These are phyloP conservation scores for Hoplostethus atlanticus DNA, from an alignment of 2,797 vertebrate genomes.

Conservation along the genomic window DNA sequence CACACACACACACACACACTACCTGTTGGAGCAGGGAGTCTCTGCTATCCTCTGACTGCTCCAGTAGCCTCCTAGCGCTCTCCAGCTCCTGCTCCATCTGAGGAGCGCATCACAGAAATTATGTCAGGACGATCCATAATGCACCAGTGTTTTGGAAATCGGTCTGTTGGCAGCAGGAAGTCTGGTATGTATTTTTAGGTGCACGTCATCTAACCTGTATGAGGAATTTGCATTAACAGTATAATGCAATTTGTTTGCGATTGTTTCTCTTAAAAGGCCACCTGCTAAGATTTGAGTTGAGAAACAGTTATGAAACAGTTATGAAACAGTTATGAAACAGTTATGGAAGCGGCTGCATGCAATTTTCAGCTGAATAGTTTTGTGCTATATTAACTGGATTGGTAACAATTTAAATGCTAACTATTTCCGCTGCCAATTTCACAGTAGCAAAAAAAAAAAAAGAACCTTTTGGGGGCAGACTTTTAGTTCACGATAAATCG, in stretches of 20 bases:
- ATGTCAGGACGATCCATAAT: conserved; percentile 6
- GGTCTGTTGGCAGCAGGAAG: not conserved
- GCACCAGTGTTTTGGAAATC: not conserved
- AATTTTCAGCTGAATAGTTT: conserved; percentile 12
- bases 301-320: not conserved
- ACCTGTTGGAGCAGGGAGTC: conserved; percentile 91
- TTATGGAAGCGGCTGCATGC: not conserved
- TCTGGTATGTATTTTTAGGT: not conserved
- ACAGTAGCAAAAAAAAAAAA: not conserved
- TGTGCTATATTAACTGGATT: not conserved
- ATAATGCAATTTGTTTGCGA: not conserved
- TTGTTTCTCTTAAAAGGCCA: not conserved
- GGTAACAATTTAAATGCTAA: conserved; percentile 8
- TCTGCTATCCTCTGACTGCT: conserved; percentile 89
- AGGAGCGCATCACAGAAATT: conserved; percentile 19
- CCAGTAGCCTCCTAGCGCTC: conserved; percentile 82
- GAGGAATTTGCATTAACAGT: not conserved
- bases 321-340: not conserved
- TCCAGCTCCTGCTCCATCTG: conserved; percentile 91
- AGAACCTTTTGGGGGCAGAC: not conserved
- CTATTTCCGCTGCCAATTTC: not conserved
- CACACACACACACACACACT: conserved; percentile 60
- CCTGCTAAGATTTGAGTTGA: not conserved
- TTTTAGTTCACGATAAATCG: not conserved
- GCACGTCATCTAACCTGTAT: not conserved